Base-by-base conservation (phyloP, 2,113 vertebrate genomes). In the Siphamia tubifer region DNA sequence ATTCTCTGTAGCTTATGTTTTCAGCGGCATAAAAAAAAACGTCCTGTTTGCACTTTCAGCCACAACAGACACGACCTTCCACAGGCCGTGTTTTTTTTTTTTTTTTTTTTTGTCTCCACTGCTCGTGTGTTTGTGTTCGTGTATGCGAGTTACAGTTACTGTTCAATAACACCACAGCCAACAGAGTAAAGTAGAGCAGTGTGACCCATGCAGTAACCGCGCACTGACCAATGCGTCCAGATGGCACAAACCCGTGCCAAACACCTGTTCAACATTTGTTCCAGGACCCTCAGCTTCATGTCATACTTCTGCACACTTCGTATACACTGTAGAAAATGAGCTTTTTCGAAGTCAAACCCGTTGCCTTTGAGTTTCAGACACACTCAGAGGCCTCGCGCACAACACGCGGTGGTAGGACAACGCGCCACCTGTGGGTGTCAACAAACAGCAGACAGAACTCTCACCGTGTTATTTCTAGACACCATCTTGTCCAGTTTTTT, bases 401-500 rank as follows among this genome's bases (percentile, higher is more conserved):
- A 42, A 54, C 77, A 78, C 81, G 79, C 16, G 65, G 80, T 21
- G 43, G 54, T 49, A n/a, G 52, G 13, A 78, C 69, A 64, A 56
- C 71, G 68, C 80, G 76, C 84, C 84, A 86, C 74, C 77, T 75
- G 73, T 12, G 76, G 61, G 64, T 77, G 86, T 90, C 88, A 83
- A 85, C 86, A 77, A 82, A 54, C 6, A 52, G 66, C 81, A 54
- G n/a, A n/a, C n/a, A n/a, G n/a, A 8, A 58, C 61, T 54, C 95
- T 96, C 90, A 98, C 96, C 95, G 84, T 95, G 93, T 87, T 94
- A 88, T 95, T 96, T 89, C 94, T 91, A 87, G 95, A 94, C 92
- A 98, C 96, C 96, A 98, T 98, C 91, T 97, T 98, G 91, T 98
- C 96, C 90, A 98, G 66, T 67, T 94, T 96, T 79, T 94, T 96